Base-by-base conservation (phyloP, 2,888 invertebrate genomes). In the Subacronicta megacephala region DNA sequence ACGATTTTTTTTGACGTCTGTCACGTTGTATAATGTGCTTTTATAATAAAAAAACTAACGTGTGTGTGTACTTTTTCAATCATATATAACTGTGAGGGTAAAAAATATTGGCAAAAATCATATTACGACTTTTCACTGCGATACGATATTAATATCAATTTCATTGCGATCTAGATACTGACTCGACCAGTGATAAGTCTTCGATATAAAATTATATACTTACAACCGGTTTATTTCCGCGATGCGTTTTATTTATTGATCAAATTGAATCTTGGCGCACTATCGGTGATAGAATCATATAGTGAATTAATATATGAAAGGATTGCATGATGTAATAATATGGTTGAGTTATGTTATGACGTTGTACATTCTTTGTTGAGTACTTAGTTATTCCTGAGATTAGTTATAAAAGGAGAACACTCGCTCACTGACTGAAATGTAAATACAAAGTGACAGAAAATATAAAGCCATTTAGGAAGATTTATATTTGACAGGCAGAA, bases 181-280 rank as follows among this genome's bases (percentile, higher is more conserved):
- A 16, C 15, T 23, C 31, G 37, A 55, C 38, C 20, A 58, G 41
- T 50, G 56, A 58, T 59, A 67, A 77, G 71, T 77, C 56, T 52
- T 59, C 41, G n/a, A 12, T 47, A 45, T 44, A 42, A 56, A 71
- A 73, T 72, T 51, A 74, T 59, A 63, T 43, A 23, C 23, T 1
- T 9, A 35, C n/a, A 33, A 13, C 29, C n/a, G 12, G 23, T 37
- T 41, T 18, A 36, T 44, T 58, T 70, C 54, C 66, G 60, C 46
- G 46, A 68, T 47, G 56, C 43, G 47, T 63, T 61, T 62, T 68
- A 66, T 63, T 59, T 63, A 63, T 43, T 31, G 60, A 57, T 65
- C 58, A 69, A 74, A 71, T 62, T 58, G 71, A 74, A 55, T 56
- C 53, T 60, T 17, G 35, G 50, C 4, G 20, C 37, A 16, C 36